A percentile compares a stretch with the other conserved stretches of the same genome.
Conservation (phyloP, 2,888 invertebrate species). For the Apoda limacodes region DNA sequence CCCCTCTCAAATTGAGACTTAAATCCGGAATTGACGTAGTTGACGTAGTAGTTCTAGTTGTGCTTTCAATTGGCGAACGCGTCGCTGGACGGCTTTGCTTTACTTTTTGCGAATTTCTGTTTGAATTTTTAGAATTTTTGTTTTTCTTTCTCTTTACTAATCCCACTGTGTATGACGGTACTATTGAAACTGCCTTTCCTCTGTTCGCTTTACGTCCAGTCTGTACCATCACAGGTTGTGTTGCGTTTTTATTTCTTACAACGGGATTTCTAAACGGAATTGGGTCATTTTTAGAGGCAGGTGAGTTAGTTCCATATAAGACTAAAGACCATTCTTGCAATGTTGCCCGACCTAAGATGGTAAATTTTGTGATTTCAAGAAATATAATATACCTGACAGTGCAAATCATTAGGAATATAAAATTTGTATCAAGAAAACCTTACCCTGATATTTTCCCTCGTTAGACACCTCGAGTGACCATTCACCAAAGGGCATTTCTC, state of each 20-base stretch:
- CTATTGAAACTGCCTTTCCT: constrained; percentile 46
- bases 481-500: constrained; percentile 91
- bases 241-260: constrained; percentile 51
- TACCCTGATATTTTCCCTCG: constrained; percentile 90
- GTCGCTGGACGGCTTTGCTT: constrained; percentile 67
- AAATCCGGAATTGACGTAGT: constrained; percentile 43
- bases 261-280: constrained; percentile 63
- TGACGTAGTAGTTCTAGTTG: constrained; percentile 50
- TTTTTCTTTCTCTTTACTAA: constrained; percentile 65
- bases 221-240: constrained; percentile 54
- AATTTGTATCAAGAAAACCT: constrained; percentile 30
- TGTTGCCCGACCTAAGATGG: constrained; percentile 81
- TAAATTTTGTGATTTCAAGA: not conserved
- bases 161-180: constrained; percentile 56
- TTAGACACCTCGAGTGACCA: constrained; percentile 98
- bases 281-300: constrained; percentile 73
- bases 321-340: constrained; percentile 94
- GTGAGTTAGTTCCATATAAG: constrained; percentile 86
- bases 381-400: not conserved
- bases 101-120: constrained; percentile 58
- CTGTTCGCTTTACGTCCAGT: constrained; percentile 50
- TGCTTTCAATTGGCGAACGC: constrained; percentile 64
- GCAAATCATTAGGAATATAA: constrained; percentile 13
- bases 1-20: constrained; percentile 51
- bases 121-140: constrained; percentile 67